A percentile compares a stretch with the other conserved stretches of the same genome.
These are phyloP conservation scores for Trematomus bernacchii DNA, from an alignment of 2,797 vertebrate genomes.

Conservation along the genomic window DNA sequence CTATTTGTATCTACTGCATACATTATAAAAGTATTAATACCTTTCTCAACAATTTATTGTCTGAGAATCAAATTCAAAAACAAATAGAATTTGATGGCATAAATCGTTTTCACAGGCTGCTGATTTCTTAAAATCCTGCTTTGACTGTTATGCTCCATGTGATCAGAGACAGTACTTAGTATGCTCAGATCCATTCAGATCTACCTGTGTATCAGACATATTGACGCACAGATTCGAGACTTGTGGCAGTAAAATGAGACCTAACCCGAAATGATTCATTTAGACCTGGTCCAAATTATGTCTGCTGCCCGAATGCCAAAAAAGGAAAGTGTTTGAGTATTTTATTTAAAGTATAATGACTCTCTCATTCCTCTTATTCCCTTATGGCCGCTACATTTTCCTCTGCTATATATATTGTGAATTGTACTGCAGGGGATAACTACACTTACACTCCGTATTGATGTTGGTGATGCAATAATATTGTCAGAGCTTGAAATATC, in stretches of 20 bases:
- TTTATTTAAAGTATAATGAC: slow-evolving; percentile 1
- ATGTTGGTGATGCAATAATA: slow-evolving; percentile 71
- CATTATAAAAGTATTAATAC: neutral
- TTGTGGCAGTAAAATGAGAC: slow-evolving; percentile 6
- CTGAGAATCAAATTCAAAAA: slow-evolving; percentile 1
- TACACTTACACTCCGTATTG: slow-evolving; percentile 31
- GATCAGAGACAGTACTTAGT: neutral
- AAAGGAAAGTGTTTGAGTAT: neutral
- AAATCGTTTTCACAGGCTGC: neutral
- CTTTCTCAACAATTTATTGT: neutral
- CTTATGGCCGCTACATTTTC: slow-evolving; percentile 22
- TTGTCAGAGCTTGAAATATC: slow-evolving; percentile 75
- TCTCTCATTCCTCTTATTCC: slow-evolving; percentile 9
- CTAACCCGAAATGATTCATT: neutral
- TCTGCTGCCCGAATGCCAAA: neutral
- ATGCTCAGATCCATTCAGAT: neutral
- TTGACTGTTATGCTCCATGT: neutral
- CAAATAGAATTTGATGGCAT: neutral
- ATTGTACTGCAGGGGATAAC: slow-evolving; percentile 19
- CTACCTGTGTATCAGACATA: neutral
- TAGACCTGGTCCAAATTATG: neutral
- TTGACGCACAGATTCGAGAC: neutral
- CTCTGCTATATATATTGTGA: slow-evolving; percentile 25
- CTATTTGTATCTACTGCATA: neutral
- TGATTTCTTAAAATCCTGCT: neutral